A percentile compares a stretch with the other conserved stretches of the same genome.
phyloP scores from a whole-genome alignment of 2,113 vertebrate species.

The Elephantulus edwardii region DNA sequence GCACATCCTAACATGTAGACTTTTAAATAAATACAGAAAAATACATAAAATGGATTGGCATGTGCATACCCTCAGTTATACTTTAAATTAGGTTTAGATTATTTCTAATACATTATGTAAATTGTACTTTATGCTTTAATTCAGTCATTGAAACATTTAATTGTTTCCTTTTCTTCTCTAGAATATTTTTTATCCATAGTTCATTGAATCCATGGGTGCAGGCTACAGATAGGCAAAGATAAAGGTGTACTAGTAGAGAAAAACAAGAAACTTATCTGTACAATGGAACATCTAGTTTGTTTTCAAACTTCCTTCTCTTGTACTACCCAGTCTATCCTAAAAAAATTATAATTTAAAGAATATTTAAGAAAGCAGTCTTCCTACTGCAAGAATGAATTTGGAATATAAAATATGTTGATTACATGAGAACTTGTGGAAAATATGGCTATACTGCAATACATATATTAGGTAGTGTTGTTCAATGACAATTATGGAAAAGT shows the following conservation, averaged over 20 bases:
- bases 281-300: not conserved
- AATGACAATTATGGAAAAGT: slow-evolving; percentile 46
- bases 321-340: not conserved
- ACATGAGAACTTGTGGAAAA: not conserved
- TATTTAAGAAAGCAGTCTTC: not conserved
- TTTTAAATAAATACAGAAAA: no score
- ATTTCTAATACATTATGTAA: no score
- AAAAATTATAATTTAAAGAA: not conserved
- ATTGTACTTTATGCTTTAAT: no score
- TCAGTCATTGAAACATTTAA: not conserved
- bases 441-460: not conserved
- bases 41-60: no score
- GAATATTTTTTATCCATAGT: not conserved
- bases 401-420: not conserved
- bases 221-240: not conserved
- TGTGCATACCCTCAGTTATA: no score
- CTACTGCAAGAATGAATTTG: not conserved
- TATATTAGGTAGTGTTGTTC: slow-evolving; percentile 26
- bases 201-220: not conserved
- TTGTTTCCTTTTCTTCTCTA: not conserved
- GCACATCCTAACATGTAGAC: no score
- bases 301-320: not conserved
- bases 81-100: no score
- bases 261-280: not conserved
- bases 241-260: not conserved